These are phyloP conservation scores for Philopotamus ludificatus DNA, from an alignment of 1,140 invertebrate genomes.

Conservation along the genomic window DNA sequence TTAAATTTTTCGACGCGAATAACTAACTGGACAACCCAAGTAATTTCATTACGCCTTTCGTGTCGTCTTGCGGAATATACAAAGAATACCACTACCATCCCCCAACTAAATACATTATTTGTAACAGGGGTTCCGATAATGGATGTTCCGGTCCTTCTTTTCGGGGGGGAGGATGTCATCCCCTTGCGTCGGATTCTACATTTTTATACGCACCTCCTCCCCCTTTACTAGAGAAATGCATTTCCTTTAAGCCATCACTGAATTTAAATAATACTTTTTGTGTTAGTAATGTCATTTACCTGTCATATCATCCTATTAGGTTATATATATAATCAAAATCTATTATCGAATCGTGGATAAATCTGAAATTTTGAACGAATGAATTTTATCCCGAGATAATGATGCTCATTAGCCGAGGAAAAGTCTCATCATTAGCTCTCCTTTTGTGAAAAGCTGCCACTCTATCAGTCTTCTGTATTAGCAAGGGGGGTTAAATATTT, in stretches of 20 bases:
- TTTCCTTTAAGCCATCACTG: neutral
- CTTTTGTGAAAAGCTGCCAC: no score
- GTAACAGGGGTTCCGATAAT: constrained; percentile 33
- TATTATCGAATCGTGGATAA: neutral
- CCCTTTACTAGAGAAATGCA: constrained; percentile 11
- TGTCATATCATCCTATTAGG: constrained; percentile 24
- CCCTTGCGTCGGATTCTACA: constrained; percentile 1
- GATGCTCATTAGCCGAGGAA: neutral
- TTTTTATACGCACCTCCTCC: no score
- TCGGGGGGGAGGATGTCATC: constrained; percentile 23
- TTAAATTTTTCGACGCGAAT: no score
- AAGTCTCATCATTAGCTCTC: neutral
- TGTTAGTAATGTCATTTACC: no score
- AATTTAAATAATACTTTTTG: no score
- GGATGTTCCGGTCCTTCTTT: constrained; percentile 27
- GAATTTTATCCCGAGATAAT: neutral
- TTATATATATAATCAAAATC: neutral
- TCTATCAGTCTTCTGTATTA: no score
- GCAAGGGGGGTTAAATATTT: no score
- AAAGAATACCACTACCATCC: constrained; percentile 20
- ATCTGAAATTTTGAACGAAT: neutral
- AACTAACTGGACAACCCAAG: no score
- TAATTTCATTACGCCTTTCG: constrained; percentile 24
- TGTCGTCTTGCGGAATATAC: constrained; percentile 18
- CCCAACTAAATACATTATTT: constrained; percentile 32